Percentiles rank a stretch among this genome's conserved stretches.
phyloP scores from a whole-genome alignment of 1,140 invertebrate species.

The Brachionus koreanus region DNA sequence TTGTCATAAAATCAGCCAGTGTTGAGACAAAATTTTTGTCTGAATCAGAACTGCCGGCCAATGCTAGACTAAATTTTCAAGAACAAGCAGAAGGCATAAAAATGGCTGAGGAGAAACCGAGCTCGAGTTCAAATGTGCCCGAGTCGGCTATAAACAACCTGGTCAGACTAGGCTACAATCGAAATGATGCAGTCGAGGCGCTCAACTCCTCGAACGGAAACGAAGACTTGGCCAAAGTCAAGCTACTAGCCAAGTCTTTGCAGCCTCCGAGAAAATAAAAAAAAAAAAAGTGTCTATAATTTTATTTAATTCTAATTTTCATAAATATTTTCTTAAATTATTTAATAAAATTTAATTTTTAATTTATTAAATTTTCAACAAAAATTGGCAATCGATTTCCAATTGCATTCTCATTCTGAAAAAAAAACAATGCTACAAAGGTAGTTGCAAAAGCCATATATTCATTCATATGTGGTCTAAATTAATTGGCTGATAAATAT shows the following conservation, averaged over 20 bases:
- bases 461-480: neutral
- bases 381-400: neutral
- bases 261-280: neutral
- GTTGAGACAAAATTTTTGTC: slow-evolving; percentile 82
- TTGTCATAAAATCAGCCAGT: slow-evolving; percentile 89
- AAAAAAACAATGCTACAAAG: neutral
- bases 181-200: slow-evolving; percentile 19
- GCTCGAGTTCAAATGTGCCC: neutral
- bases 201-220: slow-evolving; percentile 11
- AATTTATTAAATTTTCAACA: neutral
- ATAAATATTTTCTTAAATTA: neutral
- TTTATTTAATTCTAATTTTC: neutral
- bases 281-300: neutral
- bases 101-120: neutral
- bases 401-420: neutral
- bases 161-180: neutral
- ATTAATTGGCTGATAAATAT: neutral
- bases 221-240: slow-evolving; percentile 5
- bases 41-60: slow-evolving; percentile 73
- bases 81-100: neutral
- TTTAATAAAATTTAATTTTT: neutral
- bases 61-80: slow-evolving; percentile 50
- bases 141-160: neutral
- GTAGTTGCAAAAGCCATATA: neutral
- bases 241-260: slow-evolving; percentile 37